Conservation (phyloP, 2,888 invertebrate species). For the Brachyopa scutellaris region DNA sequence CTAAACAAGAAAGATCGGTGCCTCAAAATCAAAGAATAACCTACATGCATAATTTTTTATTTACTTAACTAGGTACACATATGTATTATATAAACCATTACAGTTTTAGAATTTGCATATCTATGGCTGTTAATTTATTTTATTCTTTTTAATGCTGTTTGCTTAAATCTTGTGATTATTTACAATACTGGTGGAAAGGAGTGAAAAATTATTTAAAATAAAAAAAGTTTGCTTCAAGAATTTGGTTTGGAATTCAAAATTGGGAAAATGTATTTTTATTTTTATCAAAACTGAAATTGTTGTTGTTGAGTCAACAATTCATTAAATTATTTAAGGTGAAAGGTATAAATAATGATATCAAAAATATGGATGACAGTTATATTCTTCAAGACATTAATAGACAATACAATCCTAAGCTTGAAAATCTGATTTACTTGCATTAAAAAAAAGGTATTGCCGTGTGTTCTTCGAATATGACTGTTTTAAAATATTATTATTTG, state of each 20-base stretch:
- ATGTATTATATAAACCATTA: not conserved
- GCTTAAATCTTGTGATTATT: slow-evolving; percentile 31
- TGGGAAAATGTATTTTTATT: slow-evolving; percentile 27
- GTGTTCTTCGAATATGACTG: too few relatives aligned
- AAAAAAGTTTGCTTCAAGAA: slow-evolving; percentile 66
- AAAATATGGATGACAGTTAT: not conserved
- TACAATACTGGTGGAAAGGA: slow-evolving; percentile 60
- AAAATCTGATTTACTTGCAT: too few relatives aligned
- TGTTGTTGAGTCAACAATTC: slow-evolving; percentile 59
- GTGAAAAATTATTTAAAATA: not conserved
- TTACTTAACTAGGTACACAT: slow-evolving; percentile 23
- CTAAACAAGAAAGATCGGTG: too few relatives aligned
- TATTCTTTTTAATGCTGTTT: slow-evolving; percentile 34
- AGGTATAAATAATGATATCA: not conserved
- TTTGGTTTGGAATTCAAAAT: slow-evolving; percentile 77
- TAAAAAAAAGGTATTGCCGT: not conserved
- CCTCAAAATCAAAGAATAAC: too few relatives aligned
- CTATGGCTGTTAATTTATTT: slow-evolving; percentile 19
- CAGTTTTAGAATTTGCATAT: slow-evolving; percentile 25
- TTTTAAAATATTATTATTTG: too few relatives aligned
- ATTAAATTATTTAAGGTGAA: not conserved
- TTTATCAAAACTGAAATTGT: slow-evolving; percentile 18
- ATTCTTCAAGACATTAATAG: not conserved
- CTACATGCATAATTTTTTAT: too few relatives aligned
- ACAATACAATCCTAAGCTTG: too few relatives aligned